Conservation (phyloP, 2,797 vertebrate species). For the Acropternis orthonyx region DNA sequence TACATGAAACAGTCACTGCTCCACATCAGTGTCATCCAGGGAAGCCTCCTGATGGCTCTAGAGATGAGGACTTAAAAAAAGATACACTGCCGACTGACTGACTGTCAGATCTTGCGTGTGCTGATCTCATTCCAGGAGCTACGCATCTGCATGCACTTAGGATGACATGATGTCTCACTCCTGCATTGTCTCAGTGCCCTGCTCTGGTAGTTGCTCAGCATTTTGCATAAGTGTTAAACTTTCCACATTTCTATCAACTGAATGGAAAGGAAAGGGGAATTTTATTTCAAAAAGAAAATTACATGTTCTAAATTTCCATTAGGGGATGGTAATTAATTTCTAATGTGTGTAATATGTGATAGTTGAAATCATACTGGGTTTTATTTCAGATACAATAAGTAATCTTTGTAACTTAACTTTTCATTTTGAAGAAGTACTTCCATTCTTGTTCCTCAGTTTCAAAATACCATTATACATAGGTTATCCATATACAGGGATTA, state of each 20-base stretch:
- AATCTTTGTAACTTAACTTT: background rate
- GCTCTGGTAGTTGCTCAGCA: background rate
- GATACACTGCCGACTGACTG: background rate
- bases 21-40: background rate
- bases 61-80: background rate
- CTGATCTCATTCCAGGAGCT: background rate
- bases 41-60: background rate
- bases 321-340: background rate
- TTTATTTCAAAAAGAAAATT: background rate
- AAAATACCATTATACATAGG: background rate
- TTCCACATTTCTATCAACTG: background rate
- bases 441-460: background rate
- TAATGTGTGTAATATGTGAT: accelerated
- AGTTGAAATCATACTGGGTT: background rate
- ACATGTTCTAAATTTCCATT: background rate
- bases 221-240: background rate
- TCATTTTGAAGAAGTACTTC: background rate
- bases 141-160: background rate
- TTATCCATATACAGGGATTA: background rate
- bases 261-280: background rate
- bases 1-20: background rate
- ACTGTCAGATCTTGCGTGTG: background rate
- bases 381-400: background rate
- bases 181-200: accelerated
- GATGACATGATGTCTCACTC: background rate